These are phyloP conservation scores for Melipona quadrifasciata DNA, from an alignment of 1,140 invertebrate species.

Conservation along the genomic window DNA sequence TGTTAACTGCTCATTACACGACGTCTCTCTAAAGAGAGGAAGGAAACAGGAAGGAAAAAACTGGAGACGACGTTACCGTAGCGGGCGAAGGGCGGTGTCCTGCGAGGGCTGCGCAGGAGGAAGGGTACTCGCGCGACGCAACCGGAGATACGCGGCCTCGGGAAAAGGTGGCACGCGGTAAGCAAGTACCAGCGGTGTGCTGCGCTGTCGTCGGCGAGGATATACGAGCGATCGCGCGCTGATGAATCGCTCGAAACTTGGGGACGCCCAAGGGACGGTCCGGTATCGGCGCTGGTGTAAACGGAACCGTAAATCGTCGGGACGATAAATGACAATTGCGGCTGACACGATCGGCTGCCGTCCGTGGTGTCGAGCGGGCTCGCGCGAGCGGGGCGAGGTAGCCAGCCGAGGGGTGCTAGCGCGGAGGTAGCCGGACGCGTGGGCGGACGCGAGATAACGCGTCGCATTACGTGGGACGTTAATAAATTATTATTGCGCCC, in stretches of 20 bases:
- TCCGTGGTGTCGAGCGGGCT: conserved; percentile 13
- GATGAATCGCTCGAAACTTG: conserved; percentile 73
- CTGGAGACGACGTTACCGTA: background rate
- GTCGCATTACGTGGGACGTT: conserved; percentile 74
- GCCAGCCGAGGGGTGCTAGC: conserved; percentile 28
- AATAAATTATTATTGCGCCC: conserved; percentile 77
- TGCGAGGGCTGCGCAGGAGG: background rate
- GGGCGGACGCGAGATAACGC: conserved; percentile 72
- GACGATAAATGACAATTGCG: conserved; percentile 78
- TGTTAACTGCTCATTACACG: background rate
- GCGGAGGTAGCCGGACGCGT: conserved; percentile 70
- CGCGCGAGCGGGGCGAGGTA: background rate
- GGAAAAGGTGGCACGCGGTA: conserved; percentile 52
- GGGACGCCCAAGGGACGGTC: conserved; percentile 53
- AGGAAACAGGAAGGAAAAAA: background rate
- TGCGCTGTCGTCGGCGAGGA: conserved; percentile 58
- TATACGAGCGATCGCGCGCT: conserved; percentile 75
- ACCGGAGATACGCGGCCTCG: conserved; percentile 48
- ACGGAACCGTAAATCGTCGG: conserved; percentile 74
- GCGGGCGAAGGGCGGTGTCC: conserved; percentile 26
- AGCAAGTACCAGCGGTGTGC: conserved; percentile 38
- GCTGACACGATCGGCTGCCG: conserved; percentile 72
- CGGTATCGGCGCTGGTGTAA: conserved; percentile 68
- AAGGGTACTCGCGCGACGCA: background rate
- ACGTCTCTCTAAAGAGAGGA: background rate